These are phyloP conservation scores for Leptinotarsa defecta DNA, from an alignment of 1,140 invertebrate genomes.

Conservation along the genomic window DNA sequence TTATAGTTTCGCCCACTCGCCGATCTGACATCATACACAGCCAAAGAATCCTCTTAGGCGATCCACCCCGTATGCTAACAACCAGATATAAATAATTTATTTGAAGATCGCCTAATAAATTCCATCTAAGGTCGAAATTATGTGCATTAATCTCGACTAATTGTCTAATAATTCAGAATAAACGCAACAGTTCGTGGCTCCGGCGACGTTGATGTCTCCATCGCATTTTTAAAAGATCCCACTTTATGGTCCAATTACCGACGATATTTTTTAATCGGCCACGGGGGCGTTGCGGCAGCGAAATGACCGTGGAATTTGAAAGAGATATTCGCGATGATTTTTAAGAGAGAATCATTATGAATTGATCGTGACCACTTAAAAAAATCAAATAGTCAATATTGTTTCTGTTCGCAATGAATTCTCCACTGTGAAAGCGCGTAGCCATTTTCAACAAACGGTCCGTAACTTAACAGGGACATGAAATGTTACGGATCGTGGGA, in stretches of 20 bases:
- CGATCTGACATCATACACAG: too few relatives aligned
- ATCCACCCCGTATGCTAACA: constrained; percentile 12
- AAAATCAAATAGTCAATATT: too few relatives aligned
- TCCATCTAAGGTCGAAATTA: constrained; percentile 42
- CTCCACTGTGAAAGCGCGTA: too few relatives aligned
- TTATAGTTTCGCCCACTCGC: too few relatives aligned
- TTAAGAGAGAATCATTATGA: too few relatives aligned
- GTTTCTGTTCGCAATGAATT: too few relatives aligned
- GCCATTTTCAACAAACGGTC: too few relatives aligned
- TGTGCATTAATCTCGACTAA: constrained; percentile 47
- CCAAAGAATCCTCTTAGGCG: constrained; percentile 17
- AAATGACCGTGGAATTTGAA: neutral
- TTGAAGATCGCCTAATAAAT: constrained; percentile 38
- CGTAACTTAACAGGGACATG: too few relatives aligned
- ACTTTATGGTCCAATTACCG: constrained; percentile 38
- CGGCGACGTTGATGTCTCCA: constrained; percentile 46
- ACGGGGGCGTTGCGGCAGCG: neutral
- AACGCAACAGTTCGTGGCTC: constrained; percentile 42
- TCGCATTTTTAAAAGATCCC: constrained; percentile 34
- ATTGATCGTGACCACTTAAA: too few relatives aligned
- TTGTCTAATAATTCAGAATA: constrained; percentile 47
- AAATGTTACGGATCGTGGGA: too few relatives aligned
- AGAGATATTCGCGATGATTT: neutral
- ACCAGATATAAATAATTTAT: constrained; percentile 39
- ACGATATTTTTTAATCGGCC: constrained; percentile 16